Evolutionary conservation across 2,888 invertebrate species (phyloP).

Genomic region (Drosophila paranaensis): DNA sequence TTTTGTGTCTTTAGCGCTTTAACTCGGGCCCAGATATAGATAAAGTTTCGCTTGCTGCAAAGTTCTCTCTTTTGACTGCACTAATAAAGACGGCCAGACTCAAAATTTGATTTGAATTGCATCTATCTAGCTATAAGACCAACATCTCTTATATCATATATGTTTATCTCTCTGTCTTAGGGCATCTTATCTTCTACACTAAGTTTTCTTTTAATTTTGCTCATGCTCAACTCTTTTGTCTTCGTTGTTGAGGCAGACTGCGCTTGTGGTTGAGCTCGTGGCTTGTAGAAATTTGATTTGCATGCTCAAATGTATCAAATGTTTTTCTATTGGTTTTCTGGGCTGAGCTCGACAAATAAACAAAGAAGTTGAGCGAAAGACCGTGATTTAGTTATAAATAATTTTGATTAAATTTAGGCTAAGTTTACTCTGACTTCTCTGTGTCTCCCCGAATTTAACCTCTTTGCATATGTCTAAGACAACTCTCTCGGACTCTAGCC

Average conservation of each 20-base stretch:
- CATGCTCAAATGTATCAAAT: slow-evolving; percentile 12
- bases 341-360: neutral
- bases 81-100: neutral
- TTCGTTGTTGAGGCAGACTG: slow-evolving; percentile 20
- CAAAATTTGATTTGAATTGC: neutral
- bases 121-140: neutral
- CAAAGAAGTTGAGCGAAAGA: neutral
- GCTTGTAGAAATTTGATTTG: slow-evolving; percentile 25
- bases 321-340: slow-evolving; percentile 3
- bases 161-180: neutral
- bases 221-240: neutral
- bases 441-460: too few species aligned
- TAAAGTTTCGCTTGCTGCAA: slow-evolving; percentile 38
- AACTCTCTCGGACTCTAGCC: too few species aligned
- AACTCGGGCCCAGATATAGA: slow-evolving; percentile 18
- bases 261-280: slow-evolving; percentile 36
- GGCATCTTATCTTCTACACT: neutral
- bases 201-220: neutral
- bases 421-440: neutral
- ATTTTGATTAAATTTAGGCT: neutral
- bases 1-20: slow-evolving; percentile 36
- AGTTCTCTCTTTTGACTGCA: slow-evolving; percentile 20
- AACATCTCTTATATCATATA: neutral
- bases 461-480: too few species aligned
- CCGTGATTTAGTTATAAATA: neutral